Conservation (phyloP, 1,140 invertebrate genomes). For the Zaprionus capensis region DNA sequence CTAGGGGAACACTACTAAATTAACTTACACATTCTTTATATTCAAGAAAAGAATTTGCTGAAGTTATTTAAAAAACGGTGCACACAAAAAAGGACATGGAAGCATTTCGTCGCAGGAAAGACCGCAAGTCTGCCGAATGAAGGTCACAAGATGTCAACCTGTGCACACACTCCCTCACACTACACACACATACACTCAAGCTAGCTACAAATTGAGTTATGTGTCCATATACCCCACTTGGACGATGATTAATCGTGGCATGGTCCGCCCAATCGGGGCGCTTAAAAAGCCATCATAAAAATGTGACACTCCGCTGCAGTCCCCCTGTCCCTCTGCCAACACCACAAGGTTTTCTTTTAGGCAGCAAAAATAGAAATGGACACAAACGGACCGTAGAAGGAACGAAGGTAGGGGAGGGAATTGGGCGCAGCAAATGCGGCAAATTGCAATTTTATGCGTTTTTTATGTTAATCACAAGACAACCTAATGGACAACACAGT, state of each 20-base stretch:
- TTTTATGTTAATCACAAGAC: slow-evolving; percentile 56
- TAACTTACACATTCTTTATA: too few relatives aligned
- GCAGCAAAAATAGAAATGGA: neutral
- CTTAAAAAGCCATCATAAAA: slow-evolving; percentile 58
- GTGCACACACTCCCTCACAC: neutral
- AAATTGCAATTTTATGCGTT: slow-evolving; percentile 68
- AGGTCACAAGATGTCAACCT: slow-evolving; percentile 3
- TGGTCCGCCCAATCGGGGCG: slow-evolving; percentile 38
- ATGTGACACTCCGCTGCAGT: slow-evolving; percentile 36
- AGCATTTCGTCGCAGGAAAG: neutral
- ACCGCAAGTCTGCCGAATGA: neutral
- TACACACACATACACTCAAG: neutral
- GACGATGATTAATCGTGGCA: slow-evolving; percentile 42
- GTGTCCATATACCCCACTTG: slow-evolving; percentile 14
- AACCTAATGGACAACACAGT: slow-evolving; percentile 34
- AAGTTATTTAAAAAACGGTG: neutral
- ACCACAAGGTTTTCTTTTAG: neutral
- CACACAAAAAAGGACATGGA: neutral
- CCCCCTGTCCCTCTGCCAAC: neutral
- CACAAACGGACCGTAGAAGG: slow-evolving; percentile 10
- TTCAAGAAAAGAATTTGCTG: neutral
- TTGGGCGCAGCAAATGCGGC: slow-evolving; percentile 61
- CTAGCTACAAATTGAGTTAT: slow-evolving; percentile 45
- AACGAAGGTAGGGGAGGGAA: slow-evolving; percentile 8
- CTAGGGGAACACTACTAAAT: too few relatives aligned